Conservation (phyloP, 2,888 invertebrate genomes). For the Stenodera caucasica region DNA sequence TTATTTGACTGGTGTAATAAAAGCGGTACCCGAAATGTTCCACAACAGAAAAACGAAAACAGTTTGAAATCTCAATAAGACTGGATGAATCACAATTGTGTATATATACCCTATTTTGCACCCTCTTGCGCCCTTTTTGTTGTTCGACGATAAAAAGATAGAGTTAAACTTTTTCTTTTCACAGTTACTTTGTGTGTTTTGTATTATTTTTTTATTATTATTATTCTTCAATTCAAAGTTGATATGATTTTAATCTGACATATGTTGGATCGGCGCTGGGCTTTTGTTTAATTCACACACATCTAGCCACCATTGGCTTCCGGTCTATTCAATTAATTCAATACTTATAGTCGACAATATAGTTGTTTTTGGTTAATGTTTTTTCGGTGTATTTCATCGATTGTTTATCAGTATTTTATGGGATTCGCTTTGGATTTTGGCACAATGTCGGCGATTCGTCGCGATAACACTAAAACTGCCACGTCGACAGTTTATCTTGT, state of each 20-base stretch:
- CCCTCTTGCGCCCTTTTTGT: slow-evolving; percentile 6
- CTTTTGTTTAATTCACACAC: slow-evolving; percentile 33
- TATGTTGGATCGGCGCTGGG: slow-evolving; percentile 20
- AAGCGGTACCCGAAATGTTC: slow-evolving; percentile 23
- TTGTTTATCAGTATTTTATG: background rate
- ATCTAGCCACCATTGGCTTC: slow-evolving; percentile 39
- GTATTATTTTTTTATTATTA: no score
- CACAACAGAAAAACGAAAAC: background rate
- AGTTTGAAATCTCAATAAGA: no score
- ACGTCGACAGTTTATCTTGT: background rate
- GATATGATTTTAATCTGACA: slow-evolving; percentile 36
- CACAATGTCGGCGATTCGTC: background rate
- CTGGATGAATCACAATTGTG: slow-evolving; percentile 7
- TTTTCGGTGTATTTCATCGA: no score
- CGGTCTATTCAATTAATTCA: slow-evolving; percentile 27
- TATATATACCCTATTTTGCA: slow-evolving; percentile 9
- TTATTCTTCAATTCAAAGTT: slow-evolving; percentile 32
- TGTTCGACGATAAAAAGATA: background rate
- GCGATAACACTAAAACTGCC: background rate
- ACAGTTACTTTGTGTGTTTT: slow-evolving; percentile 16
- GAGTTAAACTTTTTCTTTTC: slow-evolving; percentile 9
- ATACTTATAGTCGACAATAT: background rate
- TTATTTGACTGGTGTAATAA: slow-evolving; percentile 45
- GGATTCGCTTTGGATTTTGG: background rate
- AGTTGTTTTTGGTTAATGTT: no score